Base-by-base conservation (phyloP, 2,113 vertebrate species). In the Falco punctatus region DNA sequence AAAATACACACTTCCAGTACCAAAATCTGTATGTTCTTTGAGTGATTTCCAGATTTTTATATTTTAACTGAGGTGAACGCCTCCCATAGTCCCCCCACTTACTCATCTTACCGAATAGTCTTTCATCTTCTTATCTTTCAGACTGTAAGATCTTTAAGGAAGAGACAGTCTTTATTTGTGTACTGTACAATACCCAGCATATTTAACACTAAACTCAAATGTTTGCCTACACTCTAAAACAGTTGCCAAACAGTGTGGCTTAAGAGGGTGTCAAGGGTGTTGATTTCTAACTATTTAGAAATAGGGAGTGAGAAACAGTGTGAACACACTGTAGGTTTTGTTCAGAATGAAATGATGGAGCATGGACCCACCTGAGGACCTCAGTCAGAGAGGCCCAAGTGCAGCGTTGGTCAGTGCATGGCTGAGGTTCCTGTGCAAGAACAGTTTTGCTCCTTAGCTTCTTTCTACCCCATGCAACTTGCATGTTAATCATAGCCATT, bases 51-150 rank as follows among this genome's bases (percentile, higher is more conserved):
- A 91, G 40, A 20, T 46, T 95, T 91, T 74, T 78, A 79, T 1
- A 1, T 83, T 82, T 88, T 74, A 59, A 58, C 81, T 77, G 58
- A 54, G 9, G 30, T 52, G 75, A 85, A 52, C 11, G 58, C 71
- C 78, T 93, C 85, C 94, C 30, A 6, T 62, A 86, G 74, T 82
- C n/a, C 57, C 51, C 66, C 12, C 1, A 2, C 33, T 95, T 92
- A 72, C 62, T 95, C 84, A 88, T 90, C 80, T 94, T 95, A 81
- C 62, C 70, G 54, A 91, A 54, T 40, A 49, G 51, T 83, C 94
- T 95, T 95, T 97, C 92, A 97, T 96, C 91, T 94, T 85, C 80
- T 94, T 92, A 94, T 97, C 95, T 97, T 87, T 94, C 81, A 95
- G 95, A 96, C 81, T 70, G 61, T 89, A 94, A 92, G 89, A 81